These are phyloP conservation scores for Parotia lawesii DNA, from an alignment of 2,113 vertebrate species.

Conservation along the genomic window DNA sequence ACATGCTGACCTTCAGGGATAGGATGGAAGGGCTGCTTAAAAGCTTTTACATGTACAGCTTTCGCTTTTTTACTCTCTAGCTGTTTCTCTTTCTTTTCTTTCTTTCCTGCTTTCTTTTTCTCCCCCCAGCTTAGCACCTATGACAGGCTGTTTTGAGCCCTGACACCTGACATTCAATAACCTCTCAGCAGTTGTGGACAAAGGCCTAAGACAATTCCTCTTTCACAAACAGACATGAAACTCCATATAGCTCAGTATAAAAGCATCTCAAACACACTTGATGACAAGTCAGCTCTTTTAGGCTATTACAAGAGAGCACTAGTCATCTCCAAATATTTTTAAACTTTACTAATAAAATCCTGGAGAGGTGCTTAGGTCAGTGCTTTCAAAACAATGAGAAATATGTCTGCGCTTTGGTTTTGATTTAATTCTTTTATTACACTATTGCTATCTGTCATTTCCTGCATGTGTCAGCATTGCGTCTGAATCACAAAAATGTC, in stretches of 20 bases:
- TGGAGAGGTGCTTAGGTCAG: slow-evolving; percentile 82
- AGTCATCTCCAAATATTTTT: slow-evolving; percentile 71
- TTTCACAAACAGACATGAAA: slow-evolving; percentile 68
- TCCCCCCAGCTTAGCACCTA: slow-evolving; percentile 50
- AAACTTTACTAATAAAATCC: slow-evolving; percentile 75
- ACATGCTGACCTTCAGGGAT: slow-evolving; percentile 73
- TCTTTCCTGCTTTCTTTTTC: not conserved
- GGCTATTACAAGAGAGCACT: slow-evolving; percentile 65
- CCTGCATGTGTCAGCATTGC: slow-evolving; percentile 78
- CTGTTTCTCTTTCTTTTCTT: slow-evolving; percentile 75
- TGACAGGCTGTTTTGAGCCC: slow-evolving; percentile 65
- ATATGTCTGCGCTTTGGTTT: slow-evolving; percentile 73
- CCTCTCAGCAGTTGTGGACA: slow-evolving; percentile 65
- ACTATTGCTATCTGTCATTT: slow-evolving; percentile 81
- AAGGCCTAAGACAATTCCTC: slow-evolving; percentile 72
- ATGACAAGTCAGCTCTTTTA: slow-evolving; percentile 80
- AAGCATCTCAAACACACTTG: slow-evolving; percentile 72
- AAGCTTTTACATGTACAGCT: slow-evolving; percentile 68
- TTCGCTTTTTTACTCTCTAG: slow-evolving; percentile 64
- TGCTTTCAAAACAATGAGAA: slow-evolving; percentile 82
- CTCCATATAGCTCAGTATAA: slow-evolving; percentile 49
- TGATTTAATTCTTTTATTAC: slow-evolving; percentile 77
- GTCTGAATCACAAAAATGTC: slow-evolving; percentile 76
- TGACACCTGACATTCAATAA: slow-evolving; percentile 70
- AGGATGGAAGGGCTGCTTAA: slow-evolving; percentile 53